Percentiles rank a stretch among this genome's conserved stretches.
Evolutionary conservation across 2,797 vertebrate genomes (phyloP).

Genomic region (Chromobotia macracanthus): DNA sequence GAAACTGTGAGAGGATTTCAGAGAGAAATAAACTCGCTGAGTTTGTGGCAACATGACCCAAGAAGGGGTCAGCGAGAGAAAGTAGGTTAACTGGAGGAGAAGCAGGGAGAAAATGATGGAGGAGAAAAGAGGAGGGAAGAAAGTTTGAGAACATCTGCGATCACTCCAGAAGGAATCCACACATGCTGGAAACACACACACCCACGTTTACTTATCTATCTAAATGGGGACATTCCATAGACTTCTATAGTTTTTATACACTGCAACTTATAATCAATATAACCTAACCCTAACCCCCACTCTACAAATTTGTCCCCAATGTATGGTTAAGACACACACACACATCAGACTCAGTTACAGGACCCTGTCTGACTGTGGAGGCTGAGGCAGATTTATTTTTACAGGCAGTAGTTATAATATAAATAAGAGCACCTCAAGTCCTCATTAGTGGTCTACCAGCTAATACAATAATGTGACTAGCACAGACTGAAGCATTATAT

Average conservation of each 20-base stretch:
- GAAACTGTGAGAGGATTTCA: constrained; percentile 48
- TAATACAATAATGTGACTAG: background rate
- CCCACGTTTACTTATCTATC: no score
- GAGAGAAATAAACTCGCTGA: constrained; percentile 27
- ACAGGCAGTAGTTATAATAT: background rate
- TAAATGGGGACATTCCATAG: no score
- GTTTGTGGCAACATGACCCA: constrained; percentile 23
- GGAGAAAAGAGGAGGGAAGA: constrained; percentile 4
- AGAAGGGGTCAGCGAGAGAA: constrained; percentile 50
- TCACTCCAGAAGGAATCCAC: constrained; percentile 60
- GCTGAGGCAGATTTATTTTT: background rate
- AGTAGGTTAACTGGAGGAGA: constrained; percentile 59
- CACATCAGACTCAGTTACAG: background rate
- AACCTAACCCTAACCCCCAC: no score
- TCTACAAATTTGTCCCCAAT: no score
- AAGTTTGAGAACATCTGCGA: constrained; percentile 61
- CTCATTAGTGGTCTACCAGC: constrained; percentile 20
- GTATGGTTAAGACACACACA: no score
- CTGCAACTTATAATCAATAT: no score
- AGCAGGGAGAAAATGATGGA: constrained; percentile 21
- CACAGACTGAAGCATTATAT: constrained; percentile 2
- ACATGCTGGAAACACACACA: constrained; percentile 70
- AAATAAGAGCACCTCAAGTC: background rate
- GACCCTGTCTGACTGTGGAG: constrained; percentile 2
- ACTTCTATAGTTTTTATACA: no score